phyloP scores from a whole-genome alignment of 2,888 invertebrate genomes.

The Girardia tigrina region DNA sequence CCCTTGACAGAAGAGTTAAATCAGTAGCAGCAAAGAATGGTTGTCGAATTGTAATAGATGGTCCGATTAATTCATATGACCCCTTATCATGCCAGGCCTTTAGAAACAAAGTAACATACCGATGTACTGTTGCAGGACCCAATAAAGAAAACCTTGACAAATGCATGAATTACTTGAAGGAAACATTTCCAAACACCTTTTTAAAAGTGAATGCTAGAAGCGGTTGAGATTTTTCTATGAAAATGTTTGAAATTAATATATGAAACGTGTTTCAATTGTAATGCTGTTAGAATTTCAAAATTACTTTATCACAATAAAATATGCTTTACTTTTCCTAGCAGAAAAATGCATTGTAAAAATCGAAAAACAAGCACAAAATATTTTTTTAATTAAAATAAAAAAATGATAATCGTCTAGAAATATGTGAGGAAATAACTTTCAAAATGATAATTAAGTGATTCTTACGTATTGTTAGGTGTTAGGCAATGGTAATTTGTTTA shows the following conservation, averaged over 20 bases:
- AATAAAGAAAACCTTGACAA: constrained; percentile 6
- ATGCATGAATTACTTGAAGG: constrained; percentile 10
- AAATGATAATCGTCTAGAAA: no score
- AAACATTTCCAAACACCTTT: background rate
- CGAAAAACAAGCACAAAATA: no score
- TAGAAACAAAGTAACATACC: background rate
- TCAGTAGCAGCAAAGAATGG: constrained; percentile 1
- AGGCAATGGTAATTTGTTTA: no score
- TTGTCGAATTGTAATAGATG: background rate
- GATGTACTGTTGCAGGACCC: background rate
- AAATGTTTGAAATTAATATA: background rate
- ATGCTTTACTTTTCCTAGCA: background rate
- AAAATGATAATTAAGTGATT: no score
- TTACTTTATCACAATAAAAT: background rate
- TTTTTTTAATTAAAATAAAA: no score
- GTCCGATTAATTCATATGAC: background rate
- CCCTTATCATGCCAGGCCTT: constrained; percentile 6
- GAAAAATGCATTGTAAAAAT: no score
- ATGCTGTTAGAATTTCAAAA: background rate
- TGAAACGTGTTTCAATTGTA: background rate
- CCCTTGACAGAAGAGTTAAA: background rate
- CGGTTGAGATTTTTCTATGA: background rate
- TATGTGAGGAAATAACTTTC: no score
- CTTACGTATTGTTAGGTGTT: no score
- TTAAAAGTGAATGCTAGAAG: constrained; percentile 13